Conservation (phyloP, 2,888 invertebrate species). For the Diploptera punctata region DNA sequence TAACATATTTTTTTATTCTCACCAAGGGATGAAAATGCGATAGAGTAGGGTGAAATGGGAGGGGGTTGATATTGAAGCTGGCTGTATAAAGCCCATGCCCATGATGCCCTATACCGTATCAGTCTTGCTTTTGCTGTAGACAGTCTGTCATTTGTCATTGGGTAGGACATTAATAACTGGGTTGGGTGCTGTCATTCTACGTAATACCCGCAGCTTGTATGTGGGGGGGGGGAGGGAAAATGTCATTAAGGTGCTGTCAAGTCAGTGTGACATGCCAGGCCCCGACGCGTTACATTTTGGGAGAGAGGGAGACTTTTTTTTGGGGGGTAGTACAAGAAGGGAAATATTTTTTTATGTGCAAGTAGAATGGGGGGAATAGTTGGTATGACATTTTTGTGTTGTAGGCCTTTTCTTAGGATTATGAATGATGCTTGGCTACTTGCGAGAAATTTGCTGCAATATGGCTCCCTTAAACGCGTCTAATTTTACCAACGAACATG, state of each 20-base stretch:
- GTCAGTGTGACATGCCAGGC: conserved; percentile 55
- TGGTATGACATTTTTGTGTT: conserved; percentile 23
- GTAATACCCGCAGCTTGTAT: conserved; percentile 36
- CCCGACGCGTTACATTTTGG: background rate
- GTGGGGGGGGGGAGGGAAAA: conserved; percentile 46
- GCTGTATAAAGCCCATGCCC: conserved; percentile 18
- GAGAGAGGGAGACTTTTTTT: background rate
- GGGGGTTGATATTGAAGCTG: conserved; percentile 30
- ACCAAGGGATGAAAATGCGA: conserved; percentile 8
- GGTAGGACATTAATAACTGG: conserved; percentile 53
- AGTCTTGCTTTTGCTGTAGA: conserved; percentile 60
- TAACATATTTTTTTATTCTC: no score
- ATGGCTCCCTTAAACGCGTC: background rate
- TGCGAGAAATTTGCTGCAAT: background rate
- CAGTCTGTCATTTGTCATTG: conserved; percentile 62
- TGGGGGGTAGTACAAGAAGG: conserved; percentile 13
- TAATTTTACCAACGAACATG: no score
- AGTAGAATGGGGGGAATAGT: background rate
- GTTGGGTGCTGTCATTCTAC: conserved; percentile 39
- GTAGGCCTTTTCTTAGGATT: conserved; percentile 2
- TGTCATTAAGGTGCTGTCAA: conserved; percentile 60
- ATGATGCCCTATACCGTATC: conserved; percentile 50
- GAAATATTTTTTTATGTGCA: conserved; percentile 19
- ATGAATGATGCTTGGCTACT: background rate
- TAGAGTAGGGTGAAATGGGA: background rate